These are phyloP conservation scores for Boleophthalmus pectinirostris DNA, from an alignment of 2,113 vertebrate species.

Conservation along the genomic window DNA sequence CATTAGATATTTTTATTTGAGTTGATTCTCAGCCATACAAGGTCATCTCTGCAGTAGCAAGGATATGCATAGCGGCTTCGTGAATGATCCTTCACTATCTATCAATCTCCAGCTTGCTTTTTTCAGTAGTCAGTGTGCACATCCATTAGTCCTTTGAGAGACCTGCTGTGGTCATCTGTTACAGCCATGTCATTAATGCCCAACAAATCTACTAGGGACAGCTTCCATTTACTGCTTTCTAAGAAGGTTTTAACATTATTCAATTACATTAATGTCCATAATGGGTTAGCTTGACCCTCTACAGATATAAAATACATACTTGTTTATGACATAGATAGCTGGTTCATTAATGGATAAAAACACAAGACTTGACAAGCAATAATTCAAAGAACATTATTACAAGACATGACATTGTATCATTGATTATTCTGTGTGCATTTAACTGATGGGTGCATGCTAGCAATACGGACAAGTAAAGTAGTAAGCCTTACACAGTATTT, in stretches of 20 bases:
- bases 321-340: not conserved
- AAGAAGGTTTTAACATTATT: slow-evolving; percentile 37
- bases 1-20: not conserved
- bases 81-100: not conserved
- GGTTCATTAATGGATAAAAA: not conserved
- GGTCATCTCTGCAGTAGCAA: not conserved
- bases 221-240: slow-evolving; percentile 8
- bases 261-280: slow-evolving; percentile 36
- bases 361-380: not conserved
- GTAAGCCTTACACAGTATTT: not conserved
- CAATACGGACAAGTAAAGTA: slow-evolving; percentile 1
- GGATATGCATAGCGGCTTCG: not conserved
- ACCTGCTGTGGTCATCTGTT: slow-evolving; percentile 5
- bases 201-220: slow-evolving; percentile 20
- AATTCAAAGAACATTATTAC: not conserved
- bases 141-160: slow-evolving; percentile 41
- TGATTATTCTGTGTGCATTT: slow-evolving; percentile 32
- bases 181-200: slow-evolving; percentile 15
- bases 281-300: slow-evolving; percentile 13
- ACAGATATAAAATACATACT: not conserved
- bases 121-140: slow-evolving; percentile 5
- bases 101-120: not conserved
- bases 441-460: slow-evolving; percentile 43
- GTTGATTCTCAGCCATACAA: not conserved
- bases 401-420: not conserved